Conservation (phyloP, 2,888 invertebrate genomes). For the Perdita meconis region DNA sequence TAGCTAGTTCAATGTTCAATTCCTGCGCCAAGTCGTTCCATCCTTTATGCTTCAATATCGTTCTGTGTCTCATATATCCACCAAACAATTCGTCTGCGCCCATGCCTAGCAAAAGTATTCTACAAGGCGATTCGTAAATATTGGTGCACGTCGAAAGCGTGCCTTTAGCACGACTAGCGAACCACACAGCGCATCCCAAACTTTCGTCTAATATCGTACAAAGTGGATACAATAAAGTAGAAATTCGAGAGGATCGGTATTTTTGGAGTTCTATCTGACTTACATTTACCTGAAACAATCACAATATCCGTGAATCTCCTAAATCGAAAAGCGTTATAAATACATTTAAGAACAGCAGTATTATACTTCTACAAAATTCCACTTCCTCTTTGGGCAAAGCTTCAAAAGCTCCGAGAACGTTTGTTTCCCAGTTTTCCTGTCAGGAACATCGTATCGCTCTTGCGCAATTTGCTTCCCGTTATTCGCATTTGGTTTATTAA, state of each 20-base stretch:
- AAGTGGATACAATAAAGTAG: slow-evolving; percentile 93
- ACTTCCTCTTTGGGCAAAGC: slow-evolving; percentile 89
- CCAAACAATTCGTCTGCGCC: slow-evolving; percentile 99
- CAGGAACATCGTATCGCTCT: slow-evolving; percentile 90
- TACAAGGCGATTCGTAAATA: slow-evolving; percentile 86
- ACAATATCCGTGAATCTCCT: neutral
- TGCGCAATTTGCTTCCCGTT: slow-evolving; percentile 66
- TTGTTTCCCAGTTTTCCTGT: slow-evolving; percentile 91
- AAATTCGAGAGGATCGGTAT: slow-evolving; percentile 87
- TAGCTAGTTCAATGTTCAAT: slow-evolving; percentile 90
- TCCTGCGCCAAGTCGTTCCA: slow-evolving; percentile 86
- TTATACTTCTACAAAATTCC: slow-evolving; percentile 92
- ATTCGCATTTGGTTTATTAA: slow-evolving; percentile 39
- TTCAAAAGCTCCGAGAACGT: slow-evolving; percentile 89
- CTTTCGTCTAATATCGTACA: slow-evolving; percentile 97
- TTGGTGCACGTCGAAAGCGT: slow-evolving; percentile 73
- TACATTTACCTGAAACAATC: slow-evolving; percentile 87
- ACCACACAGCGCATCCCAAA: slow-evolving; percentile 98
- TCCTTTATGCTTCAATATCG: slow-evolving; percentile 87
- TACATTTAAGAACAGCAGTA: slow-evolving; percentile 4
- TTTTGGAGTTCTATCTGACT: slow-evolving; percentile 87
- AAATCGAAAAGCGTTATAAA: slow-evolving; percentile 6
- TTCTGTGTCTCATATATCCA: slow-evolving; percentile 96
- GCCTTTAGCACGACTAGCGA: slow-evolving; percentile 92
- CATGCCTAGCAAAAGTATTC: slow-evolving; percentile 94